phyloP scores from a whole-genome alignment of 2,797 vertebrate genomes.

The Sebastes taczanowskii region DNA sequence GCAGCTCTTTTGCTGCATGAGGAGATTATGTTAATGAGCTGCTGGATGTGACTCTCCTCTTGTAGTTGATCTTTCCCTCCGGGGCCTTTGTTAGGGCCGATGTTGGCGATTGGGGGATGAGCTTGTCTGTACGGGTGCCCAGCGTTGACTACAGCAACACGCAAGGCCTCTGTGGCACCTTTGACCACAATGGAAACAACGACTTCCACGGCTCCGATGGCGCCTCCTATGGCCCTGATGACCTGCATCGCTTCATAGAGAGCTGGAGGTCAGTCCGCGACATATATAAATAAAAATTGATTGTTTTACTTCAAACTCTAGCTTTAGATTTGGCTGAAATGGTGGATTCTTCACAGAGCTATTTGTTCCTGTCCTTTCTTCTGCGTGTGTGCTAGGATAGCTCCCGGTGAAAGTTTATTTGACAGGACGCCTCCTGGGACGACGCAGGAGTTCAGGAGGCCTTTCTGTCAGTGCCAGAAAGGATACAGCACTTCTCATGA shows the following conservation, averaged over 20 bases:
- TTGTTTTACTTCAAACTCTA: neutral
- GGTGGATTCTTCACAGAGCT: neutral
- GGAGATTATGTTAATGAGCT: constrained; percentile 25
- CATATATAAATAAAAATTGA: neutral
- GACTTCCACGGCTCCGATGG: constrained; percentile 74
- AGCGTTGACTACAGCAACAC: constrained; percentile 81
- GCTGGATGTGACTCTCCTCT: constrained; percentile 44
- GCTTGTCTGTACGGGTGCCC: constrained; percentile 75
- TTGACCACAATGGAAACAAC: constrained; percentile 82
- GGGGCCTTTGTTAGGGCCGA: constrained; percentile 85
- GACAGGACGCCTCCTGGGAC: constrained; percentile 70
- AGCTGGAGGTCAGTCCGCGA: constrained; percentile 77
- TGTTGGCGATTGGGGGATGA: constrained; percentile 83
- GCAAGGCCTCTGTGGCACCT: constrained; percentile 82
- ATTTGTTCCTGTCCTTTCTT: neutral
- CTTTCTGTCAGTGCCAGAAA: constrained; percentile 81
- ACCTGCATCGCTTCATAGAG: constrained; percentile 76
- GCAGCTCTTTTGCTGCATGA: neutral
- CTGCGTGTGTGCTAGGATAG: constrained; percentile 75
- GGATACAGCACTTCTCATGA: constrained; percentile 45
- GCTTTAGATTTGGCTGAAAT: neutral
- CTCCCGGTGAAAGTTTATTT: constrained; percentile 84
- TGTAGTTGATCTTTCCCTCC: constrained; percentile 84
- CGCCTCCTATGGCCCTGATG: constrained; percentile 18
- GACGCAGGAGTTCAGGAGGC: constrained; percentile 51